Base-by-base conservation (phyloP, 2,113 vertebrate species). In the Bos javanicus region DNA sequence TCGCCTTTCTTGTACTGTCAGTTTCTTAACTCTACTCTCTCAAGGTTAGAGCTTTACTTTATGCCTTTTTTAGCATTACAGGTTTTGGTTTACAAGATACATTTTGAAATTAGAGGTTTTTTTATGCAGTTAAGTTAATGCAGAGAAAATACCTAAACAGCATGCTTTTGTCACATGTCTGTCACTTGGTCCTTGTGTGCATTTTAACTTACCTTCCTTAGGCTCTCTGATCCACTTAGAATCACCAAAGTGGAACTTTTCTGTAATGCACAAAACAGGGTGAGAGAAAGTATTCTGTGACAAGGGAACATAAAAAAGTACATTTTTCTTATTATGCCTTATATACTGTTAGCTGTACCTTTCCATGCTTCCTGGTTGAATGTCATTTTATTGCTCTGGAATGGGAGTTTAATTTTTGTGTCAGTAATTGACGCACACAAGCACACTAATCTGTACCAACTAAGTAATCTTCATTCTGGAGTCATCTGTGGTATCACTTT, bases 21-120 rank as follows among this genome's bases (percentile, higher is more conserved):
- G 98, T 99, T 99, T 99, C 98, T 99, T 99, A 99, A 99, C 98
- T 99, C 98, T 99, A 96, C 98, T 98, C 97, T 98, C 97, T 98
- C 99, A 98, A 99, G 99, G 99, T 99, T 99, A 99, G 99, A 99
- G 98, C 98, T 99, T 99, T 99, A 98, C 98, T 98, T 99, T 98
- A 76, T 93, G 93, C 89, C 78, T 95, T 97, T 97, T 97, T 80
- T 92, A 97, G 71, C 62, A 81, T 93, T 96, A 50, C 11, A 76
- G 28, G 74, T 97, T 97, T 98, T 97, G 81, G 71, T 87, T 98
- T 96, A 80, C 48, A 91, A 48, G 17, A 64, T 86, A 48, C 13
- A 57, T 96, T 97, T 97, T 97, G 78, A 96, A 97, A 83, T 74
- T 39, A 91, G 36, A 96, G 71, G 8, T 6, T 89, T 95, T 89